Evolutionary conservation across 1,140 invertebrate genomes (phyloP), one percentile per base, ranked within the genome.

Genomic region (Rhizoglyphus robini): DNA sequence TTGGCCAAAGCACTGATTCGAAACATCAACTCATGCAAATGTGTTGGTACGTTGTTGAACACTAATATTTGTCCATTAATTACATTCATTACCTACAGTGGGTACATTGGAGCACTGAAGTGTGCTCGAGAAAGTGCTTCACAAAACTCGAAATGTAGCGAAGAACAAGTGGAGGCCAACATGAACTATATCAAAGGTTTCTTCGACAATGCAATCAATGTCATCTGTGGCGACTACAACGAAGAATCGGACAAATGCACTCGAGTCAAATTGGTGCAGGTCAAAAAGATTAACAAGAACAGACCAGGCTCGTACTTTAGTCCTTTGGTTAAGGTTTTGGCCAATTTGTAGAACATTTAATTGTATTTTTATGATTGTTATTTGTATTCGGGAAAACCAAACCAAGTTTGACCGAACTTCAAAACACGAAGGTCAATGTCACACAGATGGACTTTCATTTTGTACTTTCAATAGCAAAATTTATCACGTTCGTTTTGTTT

Each of bases 211-310:
- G 18, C 63, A 1, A 23, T 49, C 2, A 64, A 64, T 64, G 20
- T 57, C 2, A 30, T 57, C 11, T 64, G 63, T 38, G 47, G 29
- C 27, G 63, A 64, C 20, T 64, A 64, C 29, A 64, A 18, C 29
- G 63, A 30, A 2, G 30, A 31, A 32, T 49, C 54, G 11, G 63
- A 64, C 18, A 64, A 64, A 57, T 64, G 63, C 47, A 47, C 48
- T 27, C 13, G 13, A 46, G 27, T 60, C 2, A 54, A 54, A 32
- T 2, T 2, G 27, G 18, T 60, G 30, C 27, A 13, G 29, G 1
- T 27, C 23, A 23, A 23, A 27, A 51, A 51, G 23, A 20, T 11
- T 13, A 60, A 15, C n/a, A 46, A 27, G 36, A 23, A 18, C 11
- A 20, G 25, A 8, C 58, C 58, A 46, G 29, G 30, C 31, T 60